Evolutionary conservation across 2,113 vertebrate species (phyloP).

Genomic region (Percopsis transmontana): DNA sequence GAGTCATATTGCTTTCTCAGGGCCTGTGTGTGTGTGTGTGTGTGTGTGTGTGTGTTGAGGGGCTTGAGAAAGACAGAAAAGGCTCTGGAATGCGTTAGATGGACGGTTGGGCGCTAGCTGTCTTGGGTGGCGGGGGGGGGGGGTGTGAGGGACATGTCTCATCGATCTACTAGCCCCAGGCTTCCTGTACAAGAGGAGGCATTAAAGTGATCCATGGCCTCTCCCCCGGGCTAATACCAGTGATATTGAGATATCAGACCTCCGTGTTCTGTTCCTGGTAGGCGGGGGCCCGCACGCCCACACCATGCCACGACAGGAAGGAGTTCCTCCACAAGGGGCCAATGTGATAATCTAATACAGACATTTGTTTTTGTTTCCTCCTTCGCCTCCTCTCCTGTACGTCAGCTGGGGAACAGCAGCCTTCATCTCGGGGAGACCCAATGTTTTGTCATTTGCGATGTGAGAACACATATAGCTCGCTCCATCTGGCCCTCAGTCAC

Average conservation of each 20-base stretch:
- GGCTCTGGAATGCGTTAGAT: no score
- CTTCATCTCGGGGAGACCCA: constrained; percentile 34
- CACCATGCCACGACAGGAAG: constrained; percentile 29
- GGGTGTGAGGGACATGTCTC: constrained; percentile 38
- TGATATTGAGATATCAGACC: constrained; percentile 68
- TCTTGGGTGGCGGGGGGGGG: constrained; percentile 40
- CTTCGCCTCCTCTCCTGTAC: constrained; percentile 35
- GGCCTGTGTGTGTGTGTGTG: constrained; percentile 12
- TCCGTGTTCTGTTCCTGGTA: constrained; percentile 53
- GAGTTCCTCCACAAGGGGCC: constrained; percentile 52
- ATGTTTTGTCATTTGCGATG: constrained; percentile 30
- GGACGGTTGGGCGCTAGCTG: constrained; percentile 33
- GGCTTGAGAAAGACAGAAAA: constrained; percentile 5
- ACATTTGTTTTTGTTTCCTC: constrained; percentile 62
- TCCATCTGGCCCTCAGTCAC: constrained; percentile 70
- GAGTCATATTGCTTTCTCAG: constrained; percentile 68
- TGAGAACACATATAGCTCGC: constrained; percentile 71
- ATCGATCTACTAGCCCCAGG: constrained; percentile 57
- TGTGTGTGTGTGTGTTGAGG: constrained; percentile 8
- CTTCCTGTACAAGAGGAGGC: constrained; percentile 59
- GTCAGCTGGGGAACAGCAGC: constrained; percentile 51
- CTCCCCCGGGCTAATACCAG: constrained; percentile 53
- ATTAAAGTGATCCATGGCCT: constrained; percentile 74
- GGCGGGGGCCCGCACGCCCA: constrained; percentile 17
- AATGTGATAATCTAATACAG: constrained; percentile 71